These are phyloP conservation scores for Prunella strophiata DNA, from an alignment of 2,797 vertebrate species.

Conservation along the genomic window DNA sequence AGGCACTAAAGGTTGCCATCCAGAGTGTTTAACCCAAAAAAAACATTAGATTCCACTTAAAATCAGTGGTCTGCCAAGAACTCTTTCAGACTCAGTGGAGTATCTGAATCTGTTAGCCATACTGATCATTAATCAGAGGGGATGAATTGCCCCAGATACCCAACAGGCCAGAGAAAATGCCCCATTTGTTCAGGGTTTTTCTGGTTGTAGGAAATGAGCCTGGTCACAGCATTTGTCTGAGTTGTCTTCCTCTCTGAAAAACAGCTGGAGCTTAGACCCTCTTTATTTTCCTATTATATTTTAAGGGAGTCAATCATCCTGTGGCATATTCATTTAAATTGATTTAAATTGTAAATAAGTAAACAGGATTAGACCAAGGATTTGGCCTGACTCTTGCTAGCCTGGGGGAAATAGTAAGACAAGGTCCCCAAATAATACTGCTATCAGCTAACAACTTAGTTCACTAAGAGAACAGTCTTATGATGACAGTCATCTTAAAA, in stretches of 20 bases:
- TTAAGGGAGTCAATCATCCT: neutral
- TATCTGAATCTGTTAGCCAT: neutral
- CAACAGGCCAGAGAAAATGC: neutral
- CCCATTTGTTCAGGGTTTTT: neutral
- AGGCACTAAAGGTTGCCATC: neutral
- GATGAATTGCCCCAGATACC: neutral
- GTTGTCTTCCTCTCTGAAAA: neutral
- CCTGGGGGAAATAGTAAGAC: neutral
- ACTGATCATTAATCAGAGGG: neutral
- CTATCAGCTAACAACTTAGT: neutral
- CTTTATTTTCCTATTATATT: neutral
- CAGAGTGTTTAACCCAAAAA: neutral
- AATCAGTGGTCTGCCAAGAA: neutral
- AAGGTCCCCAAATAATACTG: neutral
- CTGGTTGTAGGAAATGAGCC: neutral
- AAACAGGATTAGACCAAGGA: conserved; percentile 27
- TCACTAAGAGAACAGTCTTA: neutral
- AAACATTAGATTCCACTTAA: neutral
- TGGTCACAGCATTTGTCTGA: neutral
- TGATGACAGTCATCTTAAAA: neutral
- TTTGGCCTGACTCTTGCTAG: neutral
- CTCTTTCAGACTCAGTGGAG: neutral
- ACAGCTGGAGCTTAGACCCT: neutral
- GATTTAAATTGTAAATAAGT: conserved; percentile 38
- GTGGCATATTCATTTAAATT: conserved; percentile 7